A percentile compares a stretch with the other conserved stretches of the same genome.
These are phyloP conservation scores for Hirudinaria manillensis DNA, from an alignment of 2,888 invertebrate genomes.

Conservation along the genomic window DNA sequence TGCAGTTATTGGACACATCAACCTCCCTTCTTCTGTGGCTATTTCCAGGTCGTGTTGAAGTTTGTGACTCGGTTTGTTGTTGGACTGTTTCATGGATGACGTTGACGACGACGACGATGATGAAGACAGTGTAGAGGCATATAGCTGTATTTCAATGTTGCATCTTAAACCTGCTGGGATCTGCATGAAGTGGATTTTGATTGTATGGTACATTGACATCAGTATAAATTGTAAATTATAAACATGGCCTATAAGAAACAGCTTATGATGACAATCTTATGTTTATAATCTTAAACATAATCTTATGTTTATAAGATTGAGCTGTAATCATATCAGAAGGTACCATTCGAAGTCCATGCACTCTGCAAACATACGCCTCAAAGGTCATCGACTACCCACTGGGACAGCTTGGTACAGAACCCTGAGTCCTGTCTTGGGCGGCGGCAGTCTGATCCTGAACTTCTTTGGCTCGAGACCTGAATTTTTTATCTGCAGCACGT, in stretches of 20 bases:
- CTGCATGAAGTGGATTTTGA: no score
- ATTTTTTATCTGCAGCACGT: constrained; percentile 49
- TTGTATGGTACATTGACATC: no score
- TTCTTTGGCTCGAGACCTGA: constrained; percentile 53
- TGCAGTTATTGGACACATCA: constrained; percentile 50
- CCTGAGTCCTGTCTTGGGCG: constrained; percentile 52
- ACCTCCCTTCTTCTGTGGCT: constrained; percentile 51
- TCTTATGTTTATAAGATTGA: background rate
- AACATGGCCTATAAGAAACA: no score
- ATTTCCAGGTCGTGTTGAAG: constrained; percentile 50
- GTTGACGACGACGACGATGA: constrained; percentile 48
- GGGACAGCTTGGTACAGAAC: constrained; percentile 50
- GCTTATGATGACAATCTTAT: no score
- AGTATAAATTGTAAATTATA: no score
- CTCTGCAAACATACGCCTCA: background rate
- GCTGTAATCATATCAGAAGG: no score
- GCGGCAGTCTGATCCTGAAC: constrained; percentile 53
- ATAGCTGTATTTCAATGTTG: constrained; percentile 49
- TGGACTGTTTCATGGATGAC: background rate
- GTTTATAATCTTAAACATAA: background rate
- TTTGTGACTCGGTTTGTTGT: constrained; percentile 42
- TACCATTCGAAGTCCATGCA: no score
- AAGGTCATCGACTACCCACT: background rate
- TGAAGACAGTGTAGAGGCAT: constrained; percentile 41
- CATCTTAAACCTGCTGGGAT: constrained; percentile 54